Conservation (phyloP, 2,888 invertebrate species). For the Dastarcus helophoroides region DNA sequence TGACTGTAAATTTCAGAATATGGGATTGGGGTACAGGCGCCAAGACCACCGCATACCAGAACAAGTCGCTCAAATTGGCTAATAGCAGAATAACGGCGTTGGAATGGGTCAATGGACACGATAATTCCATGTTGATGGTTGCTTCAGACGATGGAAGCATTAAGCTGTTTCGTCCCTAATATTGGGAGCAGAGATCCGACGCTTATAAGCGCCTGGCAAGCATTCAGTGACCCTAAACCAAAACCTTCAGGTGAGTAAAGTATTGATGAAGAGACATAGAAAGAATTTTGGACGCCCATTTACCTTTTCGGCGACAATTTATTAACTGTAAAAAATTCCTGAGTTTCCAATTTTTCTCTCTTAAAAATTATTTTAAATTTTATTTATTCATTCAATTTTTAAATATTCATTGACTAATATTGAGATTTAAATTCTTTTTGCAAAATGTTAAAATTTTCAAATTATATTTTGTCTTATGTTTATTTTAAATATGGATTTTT, state of each 20-base stretch:
- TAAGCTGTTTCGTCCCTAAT: conserved; percentile 51
- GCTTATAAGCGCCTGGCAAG: conserved; percentile 78
- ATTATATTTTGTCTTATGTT: too few species aligned
- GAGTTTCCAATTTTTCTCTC: too few species aligned
- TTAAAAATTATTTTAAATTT: too few species aligned
- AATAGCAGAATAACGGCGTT: conserved; percentile 64
- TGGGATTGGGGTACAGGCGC: conserved; percentile 76
- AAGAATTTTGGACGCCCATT: background rate
- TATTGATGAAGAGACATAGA: background rate
- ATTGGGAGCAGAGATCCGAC: conserved; percentile 37
- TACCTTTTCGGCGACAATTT: too few species aligned
- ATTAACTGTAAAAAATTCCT: too few species aligned
- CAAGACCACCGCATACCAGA: conserved; percentile 51
- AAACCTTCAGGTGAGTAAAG: conserved; percentile 17
- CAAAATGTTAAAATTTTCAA: too few species aligned
- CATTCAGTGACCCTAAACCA: conserved; percentile 47
- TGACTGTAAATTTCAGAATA: conserved; percentile 46
- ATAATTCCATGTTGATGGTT: conserved; percentile 60
- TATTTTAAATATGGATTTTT: too few species aligned
- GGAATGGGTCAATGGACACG: conserved; percentile 80
- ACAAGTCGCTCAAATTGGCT: conserved; percentile 38
- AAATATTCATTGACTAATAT: too few species aligned
- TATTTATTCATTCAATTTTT: too few species aligned
- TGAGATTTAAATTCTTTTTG: too few species aligned
- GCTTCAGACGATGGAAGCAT: conserved; percentile 71